A percentile compares a stretch with the other conserved stretches of the same genome.
Evolutionary conservation across 37 sponge, comb jelly and placozoan genomes (phyloP).

Genomic region (Beroe forskalii): DNA sequence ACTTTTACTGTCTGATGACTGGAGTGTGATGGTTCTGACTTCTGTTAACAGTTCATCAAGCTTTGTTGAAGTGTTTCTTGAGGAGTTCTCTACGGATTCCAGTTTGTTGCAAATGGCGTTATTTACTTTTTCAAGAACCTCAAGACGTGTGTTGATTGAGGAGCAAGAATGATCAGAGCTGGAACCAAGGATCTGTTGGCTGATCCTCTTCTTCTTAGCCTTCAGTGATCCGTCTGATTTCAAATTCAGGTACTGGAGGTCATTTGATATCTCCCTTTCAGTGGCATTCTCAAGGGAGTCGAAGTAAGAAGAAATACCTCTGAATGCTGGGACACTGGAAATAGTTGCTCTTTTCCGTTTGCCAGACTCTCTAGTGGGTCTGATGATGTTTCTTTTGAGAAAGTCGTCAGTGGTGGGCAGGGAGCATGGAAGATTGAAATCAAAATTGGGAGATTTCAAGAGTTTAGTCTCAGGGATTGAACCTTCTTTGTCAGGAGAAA

Average conservation of each 20-base stretch:
- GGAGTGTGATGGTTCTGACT: neutral
- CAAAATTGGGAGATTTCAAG: no score
- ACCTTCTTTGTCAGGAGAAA: no score
- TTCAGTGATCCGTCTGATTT: neutral
- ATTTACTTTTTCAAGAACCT: neutral
- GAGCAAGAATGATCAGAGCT: neutral
- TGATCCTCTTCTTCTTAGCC: neutral
- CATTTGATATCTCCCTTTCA: neutral
- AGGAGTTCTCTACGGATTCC: no score
- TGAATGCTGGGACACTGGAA: neutral
- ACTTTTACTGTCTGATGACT: neutral
- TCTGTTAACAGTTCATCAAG: neutral
- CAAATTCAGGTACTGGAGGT: neutral
- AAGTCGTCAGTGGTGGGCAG: neutral
- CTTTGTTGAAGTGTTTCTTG: no score
- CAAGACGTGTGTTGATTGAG: neutral
- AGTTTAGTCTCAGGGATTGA: no score
- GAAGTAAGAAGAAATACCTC: neutral
- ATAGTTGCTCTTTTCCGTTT: neutral
- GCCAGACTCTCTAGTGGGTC: neutral
- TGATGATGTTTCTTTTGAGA: neutral
- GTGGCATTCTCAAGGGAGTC: neutral
- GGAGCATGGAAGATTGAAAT: no score
- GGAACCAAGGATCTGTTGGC: neutral
- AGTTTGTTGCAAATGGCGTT: no score